A percentile compares a stretch with the other conserved stretches of the same genome.
These are phyloP conservation scores for Tenrec ecaudatus DNA, from an alignment of 2,113 vertebrate species.

Conservation along the genomic window DNA sequence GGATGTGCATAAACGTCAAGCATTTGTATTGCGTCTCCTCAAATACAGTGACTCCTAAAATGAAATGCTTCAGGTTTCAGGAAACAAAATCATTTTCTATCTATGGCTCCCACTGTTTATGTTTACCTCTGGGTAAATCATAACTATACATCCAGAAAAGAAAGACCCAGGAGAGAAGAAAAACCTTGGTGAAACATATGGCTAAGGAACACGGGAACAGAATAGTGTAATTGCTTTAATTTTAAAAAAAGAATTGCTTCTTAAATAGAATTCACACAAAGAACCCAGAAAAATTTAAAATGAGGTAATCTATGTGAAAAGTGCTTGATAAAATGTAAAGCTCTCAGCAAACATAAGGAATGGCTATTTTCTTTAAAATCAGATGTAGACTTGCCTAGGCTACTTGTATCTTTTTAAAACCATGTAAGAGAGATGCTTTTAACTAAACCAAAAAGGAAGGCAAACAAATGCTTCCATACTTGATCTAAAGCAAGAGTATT, in stretches of 20 bases:
- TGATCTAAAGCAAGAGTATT: background rate
- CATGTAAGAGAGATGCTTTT: constrained; percentile 16
- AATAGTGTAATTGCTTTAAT: constrained; percentile 54
- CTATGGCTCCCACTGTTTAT: background rate
- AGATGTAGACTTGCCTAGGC: background rate
- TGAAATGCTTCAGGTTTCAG: constrained; percentile 30
- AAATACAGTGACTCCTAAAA: constrained; percentile 37
- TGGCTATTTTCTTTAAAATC: constrained; percentile 61
- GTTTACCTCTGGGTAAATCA: constrained; percentile 55
- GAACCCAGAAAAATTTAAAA: constrained; percentile 47
- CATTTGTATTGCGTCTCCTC: constrained; percentile 36
- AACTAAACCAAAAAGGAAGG: constrained; percentile 44
- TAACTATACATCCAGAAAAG: constrained; percentile 31
- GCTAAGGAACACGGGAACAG: constrained; percentile 46
- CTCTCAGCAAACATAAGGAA: constrained; percentile 17
- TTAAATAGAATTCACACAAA: constrained; percentile 40
- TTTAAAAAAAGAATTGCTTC: constrained; percentile 56
- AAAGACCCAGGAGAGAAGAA: constrained; percentile 58
- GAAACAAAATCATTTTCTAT: constrained; percentile 23
- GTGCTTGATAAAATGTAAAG: constrained; percentile 50
- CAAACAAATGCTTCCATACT: background rate
- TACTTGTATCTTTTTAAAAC: constrained; percentile 53
- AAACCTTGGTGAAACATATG: constrained; percentile 12
- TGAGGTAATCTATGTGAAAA: constrained; percentile 60
- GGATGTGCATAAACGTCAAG: constrained; percentile 45